Base-by-base conservation (phyloP, 2,113 vertebrate genomes). In the Syngnathus scovelli region DNA sequence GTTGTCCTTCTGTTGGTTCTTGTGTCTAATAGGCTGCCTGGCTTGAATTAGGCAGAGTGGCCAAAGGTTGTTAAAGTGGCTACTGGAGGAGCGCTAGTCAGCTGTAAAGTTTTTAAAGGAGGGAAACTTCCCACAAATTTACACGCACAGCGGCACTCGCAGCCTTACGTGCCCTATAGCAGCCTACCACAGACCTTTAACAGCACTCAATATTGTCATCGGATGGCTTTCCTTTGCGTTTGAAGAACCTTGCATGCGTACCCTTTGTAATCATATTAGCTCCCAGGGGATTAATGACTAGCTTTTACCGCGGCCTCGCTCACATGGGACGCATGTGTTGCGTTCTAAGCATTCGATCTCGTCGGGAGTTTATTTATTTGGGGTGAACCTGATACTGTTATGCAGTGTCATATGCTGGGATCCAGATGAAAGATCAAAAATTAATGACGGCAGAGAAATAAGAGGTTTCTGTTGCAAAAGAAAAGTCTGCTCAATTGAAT, bases 41-140 rank as follows among this genome's bases (percentile, higher is more conserved):
- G 84, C 87, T 92, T 91, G 87, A 91, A 90, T 93, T 91, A 92
- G 83, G 72, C 87, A 85, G 85, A 90, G 89, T 90, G 90, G 91
- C 90, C 88, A 90, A 85, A 79, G 79, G 87, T 86, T 88, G 90
- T 91, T 89, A 91, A 92, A 78, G 90, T 87, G 77, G 84, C 83
- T 81, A 88, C 87, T 91, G 87, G 88, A 89, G 85, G 83, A 88
- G 84, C 85, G 90, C 85, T 82, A 87, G 82, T 84, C 87, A 87
- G 90, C 89, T 90, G 88, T 90, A 90, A 89, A 87, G 81, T 87
- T 91, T 91, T 93, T 83, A 85, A 85, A 85, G 86, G 87, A 89
- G 90, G 89, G 89, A 92, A 90, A 90, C 86, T 92, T 87, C 87
- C 86, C 82, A 87, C 78, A 89, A 85, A 85, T 87, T 89, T 83